These are phyloP conservation scores for Uloborus diversus DNA, from an alignment of 1,140 invertebrate genomes.

Conservation along the genomic window DNA sequence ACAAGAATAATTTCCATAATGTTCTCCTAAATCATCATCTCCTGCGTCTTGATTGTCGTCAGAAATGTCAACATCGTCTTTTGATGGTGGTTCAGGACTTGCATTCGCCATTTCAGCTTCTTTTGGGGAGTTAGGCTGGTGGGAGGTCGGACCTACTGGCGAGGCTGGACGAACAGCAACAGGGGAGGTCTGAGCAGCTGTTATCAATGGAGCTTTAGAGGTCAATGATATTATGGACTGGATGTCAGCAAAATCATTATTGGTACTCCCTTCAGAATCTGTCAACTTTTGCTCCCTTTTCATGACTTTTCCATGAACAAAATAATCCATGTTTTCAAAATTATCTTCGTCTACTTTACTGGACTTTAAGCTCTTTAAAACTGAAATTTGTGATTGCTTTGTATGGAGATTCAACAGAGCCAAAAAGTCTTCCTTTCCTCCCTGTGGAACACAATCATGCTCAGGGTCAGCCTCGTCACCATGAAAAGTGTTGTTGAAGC, in stretches of 20 bases:
- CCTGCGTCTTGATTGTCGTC: conserved; percentile 6
- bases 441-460: background rate
- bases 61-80: conserved; percentile 25
- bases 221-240: conserved; percentile 82
- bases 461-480: too few relatives aligned
- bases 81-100: conserved; percentile 61
- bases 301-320: conserved; percentile 59
- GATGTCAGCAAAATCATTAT: conserved; percentile 78
- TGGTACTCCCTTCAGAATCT: conserved; percentile 14
- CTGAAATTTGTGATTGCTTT: conserved; percentile 56
- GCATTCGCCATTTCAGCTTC: conserved; percentile 62
- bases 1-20: conserved; percentile 48
- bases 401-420: conserved; percentile 77
- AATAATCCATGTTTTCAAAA: conserved; percentile 58
- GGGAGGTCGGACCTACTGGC: conserved; percentile 8
- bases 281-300: conserved; percentile 66
- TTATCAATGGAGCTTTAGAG: conserved; percentile 72
- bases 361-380: background rate
- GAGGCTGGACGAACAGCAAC: conserved; percentile 58
- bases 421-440: conserved; percentile 78
- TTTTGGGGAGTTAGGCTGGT: conserved; percentile 58
- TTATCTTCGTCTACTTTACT: conserved; percentile 39
- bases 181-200: conserved; percentile 62
- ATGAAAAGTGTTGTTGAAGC: background rate
- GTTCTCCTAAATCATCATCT: conserved; percentile 1